Conservation (phyloP, 1,140 invertebrate genomes). For the Diorhabda elongata region DNA sequence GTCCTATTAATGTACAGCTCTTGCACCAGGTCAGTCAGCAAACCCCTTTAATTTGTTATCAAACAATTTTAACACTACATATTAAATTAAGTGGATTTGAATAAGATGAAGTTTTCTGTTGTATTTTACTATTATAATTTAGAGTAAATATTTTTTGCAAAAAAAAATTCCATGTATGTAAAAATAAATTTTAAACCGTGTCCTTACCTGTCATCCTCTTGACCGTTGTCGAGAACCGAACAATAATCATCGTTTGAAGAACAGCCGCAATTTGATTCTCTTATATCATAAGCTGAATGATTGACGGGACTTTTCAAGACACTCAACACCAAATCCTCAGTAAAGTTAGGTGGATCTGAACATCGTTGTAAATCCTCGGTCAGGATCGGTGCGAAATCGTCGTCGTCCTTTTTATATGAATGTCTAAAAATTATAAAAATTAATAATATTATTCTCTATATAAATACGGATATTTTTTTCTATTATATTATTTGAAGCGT, state of each 20-base stretch:
- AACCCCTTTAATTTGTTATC: too few species aligned
- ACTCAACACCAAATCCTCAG: constrained; percentile 56
- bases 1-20: too few species aligned
- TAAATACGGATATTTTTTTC: too few species aligned
- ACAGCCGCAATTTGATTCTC: constrained; percentile 34
- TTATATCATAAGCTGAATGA: constrained; percentile 38
- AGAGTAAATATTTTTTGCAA: too few species aligned
- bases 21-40: too few species aligned
- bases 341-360: not conserved
- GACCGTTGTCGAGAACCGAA: constrained; percentile 30
- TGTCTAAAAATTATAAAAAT: constrained; percentile 9
- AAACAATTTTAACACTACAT: too few species aligned
- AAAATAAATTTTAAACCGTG: not conserved
- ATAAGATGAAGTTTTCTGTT: too few species aligned
- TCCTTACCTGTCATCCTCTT: constrained; percentile 40
- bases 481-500: too few species aligned
- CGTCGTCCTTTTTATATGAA: constrained; percentile 17
- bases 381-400: constrained; percentile 1
- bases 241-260: constrained; percentile 47
- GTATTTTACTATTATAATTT: too few species aligned
- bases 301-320: constrained; percentile 57
- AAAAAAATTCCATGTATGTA: too few species aligned
- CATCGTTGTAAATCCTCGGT: constrained; percentile 10
- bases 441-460: not conserved
- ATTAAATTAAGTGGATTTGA: too few species aligned